These are phyloP conservation scores for Magallana angulata DNA, from an alignment of 1,140 invertebrate species.

Conservation along the genomic window DNA sequence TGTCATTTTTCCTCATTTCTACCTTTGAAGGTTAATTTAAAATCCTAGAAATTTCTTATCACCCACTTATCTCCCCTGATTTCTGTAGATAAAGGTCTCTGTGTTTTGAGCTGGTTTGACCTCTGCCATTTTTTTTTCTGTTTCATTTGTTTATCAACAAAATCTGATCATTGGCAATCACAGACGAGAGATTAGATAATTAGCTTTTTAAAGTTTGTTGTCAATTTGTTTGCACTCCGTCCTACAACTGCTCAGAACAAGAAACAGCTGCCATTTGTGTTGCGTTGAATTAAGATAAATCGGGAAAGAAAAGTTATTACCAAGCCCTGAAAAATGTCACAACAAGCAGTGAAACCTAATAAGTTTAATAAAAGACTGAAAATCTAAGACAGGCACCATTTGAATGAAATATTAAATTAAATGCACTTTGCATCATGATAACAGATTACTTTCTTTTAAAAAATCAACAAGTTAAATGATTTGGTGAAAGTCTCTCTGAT, in stretches of 20 bases:
- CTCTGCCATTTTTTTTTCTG: not conserved
- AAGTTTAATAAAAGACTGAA: too few species aligned
- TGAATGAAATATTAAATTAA: too few species aligned
- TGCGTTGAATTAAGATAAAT: not conserved
- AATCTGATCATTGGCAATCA: not conserved
- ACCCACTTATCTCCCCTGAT: slow-evolving; percentile 28
- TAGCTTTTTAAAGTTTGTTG: slow-evolving; percentile 19
- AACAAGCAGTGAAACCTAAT: too few species aligned
- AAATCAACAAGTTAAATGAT: too few species aligned
- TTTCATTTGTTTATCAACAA: slow-evolving; percentile 27
- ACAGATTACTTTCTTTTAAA: too few species aligned
- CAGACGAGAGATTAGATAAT: slow-evolving; percentile 23
- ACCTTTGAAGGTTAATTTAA: slow-evolving; percentile 28
- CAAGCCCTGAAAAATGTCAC: too few species aligned
- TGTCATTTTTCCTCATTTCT: not conserved
- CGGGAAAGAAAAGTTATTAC: too few species aligned
- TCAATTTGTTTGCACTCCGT: slow-evolving; percentile 22
- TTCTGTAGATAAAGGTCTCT: not conserved
- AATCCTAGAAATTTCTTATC: not conserved
- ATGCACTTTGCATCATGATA: too few species aligned
- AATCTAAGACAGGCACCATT: too few species aligned
- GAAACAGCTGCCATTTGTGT: slow-evolving; percentile 13
- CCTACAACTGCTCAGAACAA: not conserved
- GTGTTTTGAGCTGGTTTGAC: not conserved
- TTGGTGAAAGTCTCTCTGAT: too few species aligned